phyloP scores from a whole-genome alignment of 2,113 vertebrate genomes.

The Telmatochromis brichardi region DNA sequence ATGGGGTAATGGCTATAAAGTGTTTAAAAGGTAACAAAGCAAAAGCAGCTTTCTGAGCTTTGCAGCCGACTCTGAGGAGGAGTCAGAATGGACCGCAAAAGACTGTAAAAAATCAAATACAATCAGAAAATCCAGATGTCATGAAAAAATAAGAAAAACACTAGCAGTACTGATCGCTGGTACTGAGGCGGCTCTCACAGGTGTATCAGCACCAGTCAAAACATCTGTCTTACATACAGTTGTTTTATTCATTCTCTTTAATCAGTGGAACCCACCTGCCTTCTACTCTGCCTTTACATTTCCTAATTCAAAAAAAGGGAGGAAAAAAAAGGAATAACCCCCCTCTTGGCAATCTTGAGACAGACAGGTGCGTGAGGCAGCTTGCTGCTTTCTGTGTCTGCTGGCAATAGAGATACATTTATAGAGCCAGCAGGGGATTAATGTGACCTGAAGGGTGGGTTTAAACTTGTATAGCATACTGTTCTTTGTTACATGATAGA shows the following conservation, averaged over 20 bases:
- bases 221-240: background rate
- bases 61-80: background rate
- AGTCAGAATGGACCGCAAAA: background rate
- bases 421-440: background rate
- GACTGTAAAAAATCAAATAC: background rate
- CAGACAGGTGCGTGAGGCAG: constrained; percentile 29
- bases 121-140: background rate
- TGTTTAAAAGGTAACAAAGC: constrained; percentile 15
- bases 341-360: background rate
- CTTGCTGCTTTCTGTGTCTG: constrained; percentile 1
- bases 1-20: background rate
- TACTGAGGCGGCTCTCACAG: background rate
- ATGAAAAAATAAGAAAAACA: background rate
- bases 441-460: background rate
- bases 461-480: background rate
- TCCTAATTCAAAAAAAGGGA: background rate
- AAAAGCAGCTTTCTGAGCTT: background rate
- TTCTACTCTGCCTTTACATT: constrained; percentile 1
- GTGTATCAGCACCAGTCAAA: constrained; percentile 11
- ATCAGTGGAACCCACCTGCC: constrained; percentile 50
- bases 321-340: background rate
- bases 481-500: background rate
- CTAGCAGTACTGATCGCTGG: background rate
- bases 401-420: background rate
- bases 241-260: constrained; percentile 37